Evolutionary conservation across 2,797 vertebrate species (phyloP), one percentile per base, ranked within the genome.

Genomic region (Malacoraja senta): DNA sequence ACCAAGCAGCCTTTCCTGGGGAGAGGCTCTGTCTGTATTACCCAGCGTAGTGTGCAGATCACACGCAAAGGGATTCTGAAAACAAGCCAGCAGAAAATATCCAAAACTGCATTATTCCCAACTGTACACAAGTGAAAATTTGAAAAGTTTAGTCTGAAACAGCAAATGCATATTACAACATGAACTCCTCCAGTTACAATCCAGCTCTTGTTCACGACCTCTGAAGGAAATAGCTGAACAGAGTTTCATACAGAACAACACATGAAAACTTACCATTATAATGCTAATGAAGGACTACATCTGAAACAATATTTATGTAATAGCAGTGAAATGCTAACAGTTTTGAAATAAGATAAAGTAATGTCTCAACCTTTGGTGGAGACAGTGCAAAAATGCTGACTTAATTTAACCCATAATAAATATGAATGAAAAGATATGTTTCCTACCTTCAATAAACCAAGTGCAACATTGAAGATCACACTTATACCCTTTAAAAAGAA

Each of bases 401-500:
- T 15, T 86, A 13, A 68, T 68, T 88, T 88, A 88, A 68, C 63
- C n/a, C 15, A 68, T n/a, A 65, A 58, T 86, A n/a, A 35, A 68
- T 35, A n/a, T 21, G 8, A 3, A 88, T 32, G n/a, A 88, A 74
- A 92, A 76, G 24, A 29, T 76, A 13, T 19, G 44, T 17, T 91
- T 93, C 95, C 96, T 96, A 99, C 99, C 97, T 99, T 99, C 94
- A 99, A 95, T 94, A 99, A 97, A 81, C 98, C 98, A 96, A 99
- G 97, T 74, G 99, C 99, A 90, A 99, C 98, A 0, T 99, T 99
- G 95, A 99, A 99, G 96, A 99, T 99, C 95, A 99, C 98, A 95
- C 98, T 99, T 96, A 99, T 99, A 94, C 99, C 99, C 99, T 99
- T 94, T 88, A 95, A 96, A 95, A 94, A 94, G 94, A 96, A 95